Evolutionary conservation across 2,888 invertebrate genomes (phyloP), one percentile per base, ranked within the genome.

Genomic region (Drosophila neotestacea): DNA sequence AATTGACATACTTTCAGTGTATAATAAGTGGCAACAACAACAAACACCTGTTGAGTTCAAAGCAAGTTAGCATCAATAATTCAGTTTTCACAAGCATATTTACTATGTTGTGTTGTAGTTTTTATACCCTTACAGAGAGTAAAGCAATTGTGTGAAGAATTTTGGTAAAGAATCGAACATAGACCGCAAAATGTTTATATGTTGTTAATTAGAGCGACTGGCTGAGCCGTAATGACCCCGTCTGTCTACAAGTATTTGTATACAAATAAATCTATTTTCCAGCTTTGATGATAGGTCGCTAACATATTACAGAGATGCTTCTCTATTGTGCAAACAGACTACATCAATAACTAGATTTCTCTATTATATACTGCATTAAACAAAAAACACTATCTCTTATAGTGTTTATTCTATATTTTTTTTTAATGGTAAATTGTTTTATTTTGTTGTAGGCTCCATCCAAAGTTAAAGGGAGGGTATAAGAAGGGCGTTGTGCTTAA

Each of bases 1-100:
- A 86, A 73, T 86, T 88, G 87, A 86, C 84, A 84, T 60, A 75
- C 55, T 78, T 84, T 68, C 34, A 27, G 39, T 44, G 36, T 60
- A 52, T 41, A 47, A 54, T 51, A 55, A 39, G 39, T 44, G 52
- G 27, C 48, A 59, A 65, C 6, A 32, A 27, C 54, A 34, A 50
- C n/a, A 22, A 22, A 30, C 59, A 70, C 44, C 52, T 73, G 74
- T 60, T 64, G 68, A 56, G 47, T 32, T 30, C 41, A 55, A 30
- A 34, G 38, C 36, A 36, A 28, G 38, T 55, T 64, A 13, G 2
- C 30, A 36, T 36, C 56, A 22, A 36, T 36, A 13, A 46, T 56
- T 56, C 36, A 28, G 34, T 34, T 56, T 56, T 46, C 28, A 28
- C 22, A 22, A 7, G 11, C n/a, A 42, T 34, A 42, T 42, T 55